phyloP scores from a whole-genome alignment of 2,113 vertebrate species.

The Catharus minimus region DNA sequence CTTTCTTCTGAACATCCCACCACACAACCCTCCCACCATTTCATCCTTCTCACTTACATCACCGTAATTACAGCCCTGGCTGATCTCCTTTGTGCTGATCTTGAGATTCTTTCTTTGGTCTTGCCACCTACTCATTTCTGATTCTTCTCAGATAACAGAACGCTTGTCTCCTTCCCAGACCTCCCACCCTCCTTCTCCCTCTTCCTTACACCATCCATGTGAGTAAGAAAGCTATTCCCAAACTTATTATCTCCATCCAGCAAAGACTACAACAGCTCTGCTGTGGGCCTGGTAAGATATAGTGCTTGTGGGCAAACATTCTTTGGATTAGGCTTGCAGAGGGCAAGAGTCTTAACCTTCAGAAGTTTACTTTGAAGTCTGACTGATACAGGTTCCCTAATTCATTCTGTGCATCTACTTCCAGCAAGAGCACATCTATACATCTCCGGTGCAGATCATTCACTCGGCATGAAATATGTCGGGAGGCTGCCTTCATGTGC shows the following conservation, averaged over 20 bases:
- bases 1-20: conserved; percentile 63
- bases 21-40: conserved; percentile 45
- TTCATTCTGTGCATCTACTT: background rate
- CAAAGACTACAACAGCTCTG: conserved; percentile 37
- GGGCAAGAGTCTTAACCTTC: conserved; percentile 32
- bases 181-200: conserved; percentile 48
- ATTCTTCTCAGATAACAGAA: conserved; percentile 64
- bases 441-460: background rate
- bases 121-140: conserved; percentile 62
- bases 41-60: conserved; percentile 66
- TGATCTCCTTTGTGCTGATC: conserved; percentile 61
- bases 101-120: conserved; percentile 66
- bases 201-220: background rate
- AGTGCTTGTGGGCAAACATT: conserved; percentile 42
- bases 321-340: conserved; percentile 35
- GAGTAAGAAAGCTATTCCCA: conserved; percentile 6
- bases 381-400: conserved; percentile 15
- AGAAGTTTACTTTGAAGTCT: conserved; percentile 48
- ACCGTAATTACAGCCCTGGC: conserved; percentile 55
- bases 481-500: background rate
- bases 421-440: conserved; percentile 18
- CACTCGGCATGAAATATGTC: background rate
- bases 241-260: conserved; percentile 40
- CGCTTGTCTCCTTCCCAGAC: conserved; percentile 53
- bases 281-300: conserved; percentile 24